Base-by-base conservation (phyloP, 2,888 invertebrate species). In the Mythimna loreyi region DNA sequence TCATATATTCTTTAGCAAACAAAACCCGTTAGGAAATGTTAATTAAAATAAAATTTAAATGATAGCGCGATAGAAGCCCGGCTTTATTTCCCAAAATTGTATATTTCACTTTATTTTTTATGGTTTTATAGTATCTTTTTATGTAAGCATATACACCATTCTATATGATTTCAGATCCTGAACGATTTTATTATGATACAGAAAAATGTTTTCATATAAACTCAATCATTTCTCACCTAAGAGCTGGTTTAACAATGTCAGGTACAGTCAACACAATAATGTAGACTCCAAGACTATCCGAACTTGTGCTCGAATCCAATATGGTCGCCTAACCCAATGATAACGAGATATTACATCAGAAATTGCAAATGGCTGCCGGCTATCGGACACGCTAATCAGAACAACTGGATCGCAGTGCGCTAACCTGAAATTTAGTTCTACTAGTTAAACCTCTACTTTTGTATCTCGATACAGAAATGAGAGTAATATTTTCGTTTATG, bases 391-490 rank as follows among this genome's bases (percentile, higher is more conserved):
- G 67, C 63, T 79, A 79, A 79, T 79, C 68, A 75, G 67, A 50
- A 70, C 65, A 75, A 78, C 62, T 60, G 55, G 61, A 68, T 67
- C 59, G 67, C 47, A 61, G 49, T 25, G 55, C 55, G 56, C 75
- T 78, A 78, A 75, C 75, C 78, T 78, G 65, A 74, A 74, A 78
- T 78, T 78, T 66, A 75, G 72, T 67, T 72, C 64, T 58, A 43
- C 43, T 67, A 49, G 58, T 64, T 60, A 40, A 43, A 16, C 36
- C 61, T 40, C 28, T 64, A 75, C 75, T 59, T 13, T 13, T 64
- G 61, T 2, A 49, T 33, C 62, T 78, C 78, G 59, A 66, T 59
- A 55, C 13, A 23, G 3, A 25, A 0, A 69, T 53, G 19, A 61
- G 19, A 16, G 33, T 33, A 33, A 33, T 33, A 33, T 8, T n/a